Percentiles rank a stretch among this genome's conserved stretches.
phyloP scores from a whole-genome alignment of 2,113 vertebrate species.

The Probosciger aterrimus region DNA sequence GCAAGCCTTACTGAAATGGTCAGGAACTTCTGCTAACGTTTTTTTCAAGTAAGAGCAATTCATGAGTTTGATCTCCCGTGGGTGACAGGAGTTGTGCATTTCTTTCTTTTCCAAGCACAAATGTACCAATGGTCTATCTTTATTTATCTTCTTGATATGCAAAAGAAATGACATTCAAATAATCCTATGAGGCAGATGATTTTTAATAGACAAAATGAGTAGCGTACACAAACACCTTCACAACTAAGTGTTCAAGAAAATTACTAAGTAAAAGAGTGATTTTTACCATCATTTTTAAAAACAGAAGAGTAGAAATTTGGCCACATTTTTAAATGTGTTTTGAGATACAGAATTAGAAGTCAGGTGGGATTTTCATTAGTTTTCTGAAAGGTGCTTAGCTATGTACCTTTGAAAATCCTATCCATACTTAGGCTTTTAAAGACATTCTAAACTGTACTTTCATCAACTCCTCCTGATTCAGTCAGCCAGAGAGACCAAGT shows the following conservation, averaged over 20 bases:
- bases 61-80: neutral
- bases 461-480: neutral
- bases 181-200: neutral
- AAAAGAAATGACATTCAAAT: neutral
- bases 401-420: neutral
- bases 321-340: neutral
- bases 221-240: neutral
- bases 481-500: neutral
- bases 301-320: neutral
- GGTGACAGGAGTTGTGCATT: neutral
- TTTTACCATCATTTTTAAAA: neutral
- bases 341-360: neutral
- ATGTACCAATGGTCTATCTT: neutral
- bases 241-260: neutral
- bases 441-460: neutral
- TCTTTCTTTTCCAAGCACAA: neutral
- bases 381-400: neutral
- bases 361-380: neutral
- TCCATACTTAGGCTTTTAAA: neutral
- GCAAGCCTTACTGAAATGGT: neutral
- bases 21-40: neutral
- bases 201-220: neutral
- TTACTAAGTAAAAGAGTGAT: neutral
- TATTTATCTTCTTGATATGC: neutral
- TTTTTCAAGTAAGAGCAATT: neutral